Base-by-base conservation (phyloP, 2,888 invertebrate species). In the Protodeltote pygarga region DNA sequence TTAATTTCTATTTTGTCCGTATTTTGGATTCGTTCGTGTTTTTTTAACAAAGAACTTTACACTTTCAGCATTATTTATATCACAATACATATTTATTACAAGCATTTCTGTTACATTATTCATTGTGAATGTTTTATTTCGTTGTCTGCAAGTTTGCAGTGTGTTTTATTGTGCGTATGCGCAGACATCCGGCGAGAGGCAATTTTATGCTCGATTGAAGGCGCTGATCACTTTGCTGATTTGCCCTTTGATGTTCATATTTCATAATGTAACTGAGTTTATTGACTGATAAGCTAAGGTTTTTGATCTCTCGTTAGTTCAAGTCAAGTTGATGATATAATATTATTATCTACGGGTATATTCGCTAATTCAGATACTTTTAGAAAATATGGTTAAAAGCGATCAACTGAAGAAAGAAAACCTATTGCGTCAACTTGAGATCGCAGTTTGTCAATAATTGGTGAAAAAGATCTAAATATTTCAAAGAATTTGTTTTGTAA, bases 161-260 rank as follows among this genome's bases (percentile, higher is more conserved):
- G 15, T 17, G 47, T 52, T 59, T 59, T 59, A 63, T 55, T 62
- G 46, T 38, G 64, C 51, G 49, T 24, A 9, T 38, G 71, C 57
- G 68, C 81, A 83, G 78, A 81, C 83, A 83, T 85, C 87, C 87
- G 85, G 83, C 77, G 54, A 34, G 37, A 58, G 40, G 73, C 83
- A 82, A 86, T 86, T 87, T 86, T 75, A 72, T 79, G 85, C 76
- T 77, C 70, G 74, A 87, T 81, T 71, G 77, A 77, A 53, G 57
- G 38, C 69, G 69, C 65, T 73, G 79, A 83, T 78, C 71, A 74
- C 69, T 70, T 55, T 16, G 42, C 50, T 61, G 65, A 62, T 66
- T 70, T 68, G 59, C 64, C 65, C 61, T 82, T 83, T 83, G 82
- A 84, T 80, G 73, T 75, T 41, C 31, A 45, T 50, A 54, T 44